Conservation (phyloP, 2,797 vertebrate species). For the Tachyglossus aculeatus region DNA sequence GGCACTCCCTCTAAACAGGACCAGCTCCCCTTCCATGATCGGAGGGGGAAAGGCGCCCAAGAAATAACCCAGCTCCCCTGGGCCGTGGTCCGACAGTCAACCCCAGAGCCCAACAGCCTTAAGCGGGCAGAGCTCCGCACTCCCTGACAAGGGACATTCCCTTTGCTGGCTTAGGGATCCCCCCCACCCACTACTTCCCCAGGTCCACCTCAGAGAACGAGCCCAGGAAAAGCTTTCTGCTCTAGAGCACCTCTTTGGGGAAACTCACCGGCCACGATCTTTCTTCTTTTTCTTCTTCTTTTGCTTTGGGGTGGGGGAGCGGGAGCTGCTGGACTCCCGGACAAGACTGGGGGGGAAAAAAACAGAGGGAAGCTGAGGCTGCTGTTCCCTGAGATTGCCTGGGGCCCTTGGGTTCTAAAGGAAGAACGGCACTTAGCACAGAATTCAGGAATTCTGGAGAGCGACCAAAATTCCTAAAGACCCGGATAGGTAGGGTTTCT, state of each 20-base stretch:
- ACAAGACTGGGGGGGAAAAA: conserved; percentile 76
- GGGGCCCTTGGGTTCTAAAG: not conserved
- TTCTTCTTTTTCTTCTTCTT: conserved; percentile 89
- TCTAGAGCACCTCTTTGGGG: not conserved
- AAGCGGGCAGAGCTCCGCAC: no score
- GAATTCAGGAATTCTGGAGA: not conserved
- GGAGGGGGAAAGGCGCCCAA: no score
- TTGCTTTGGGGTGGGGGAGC: conserved; percentile 83
- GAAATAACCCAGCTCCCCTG: no score
- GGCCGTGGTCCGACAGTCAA: no score
- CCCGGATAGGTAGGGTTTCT: rapidly evolving
- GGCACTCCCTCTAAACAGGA: no score
- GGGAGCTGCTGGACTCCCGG: conserved; percentile 78
- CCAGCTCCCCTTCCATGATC: no score
- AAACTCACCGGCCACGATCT: conserved; percentile 69
- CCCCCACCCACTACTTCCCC: not conserved
- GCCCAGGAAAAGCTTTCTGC: not conserved
- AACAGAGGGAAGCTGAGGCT: not conserved
- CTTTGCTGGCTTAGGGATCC: not conserved
- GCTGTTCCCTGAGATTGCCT: not conserved
- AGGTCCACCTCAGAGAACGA: not conserved
- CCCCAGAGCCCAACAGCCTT: no score
- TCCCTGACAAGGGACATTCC: no score
- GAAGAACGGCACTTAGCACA: not conserved
- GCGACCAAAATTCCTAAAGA: not conserved